Evolutionary conservation across 1,140 invertebrate species (phyloP).

Genomic region (Papilio xuthus): DNA sequence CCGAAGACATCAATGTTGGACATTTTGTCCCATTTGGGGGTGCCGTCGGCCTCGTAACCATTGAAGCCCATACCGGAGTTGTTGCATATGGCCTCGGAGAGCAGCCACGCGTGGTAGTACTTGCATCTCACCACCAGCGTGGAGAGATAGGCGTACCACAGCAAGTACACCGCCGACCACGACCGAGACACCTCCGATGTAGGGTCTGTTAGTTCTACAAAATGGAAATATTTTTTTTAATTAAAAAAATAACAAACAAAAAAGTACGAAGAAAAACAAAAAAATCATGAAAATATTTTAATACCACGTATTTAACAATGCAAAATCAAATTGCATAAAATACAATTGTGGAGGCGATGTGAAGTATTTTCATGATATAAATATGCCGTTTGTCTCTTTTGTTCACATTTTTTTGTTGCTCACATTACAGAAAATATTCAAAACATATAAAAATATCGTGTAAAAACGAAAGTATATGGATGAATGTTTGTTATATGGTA

Average conservation of each 20-base stretch:
- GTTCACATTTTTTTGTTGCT: too few species aligned
- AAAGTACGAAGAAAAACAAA: too few species aligned
- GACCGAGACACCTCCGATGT: conserved; percentile 71
- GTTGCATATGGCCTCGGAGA: conserved; percentile 97
- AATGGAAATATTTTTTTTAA: neutral
- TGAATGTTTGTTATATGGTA: too few species aligned
- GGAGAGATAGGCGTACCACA: conserved; percentile 89
- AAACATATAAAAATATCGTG: neutral
- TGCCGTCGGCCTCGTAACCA: conserved; percentile 89
- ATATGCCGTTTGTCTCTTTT: too few species aligned
- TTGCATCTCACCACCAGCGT: conserved; percentile 92
- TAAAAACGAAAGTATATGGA: too few species aligned
- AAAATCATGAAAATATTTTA: too few species aligned
- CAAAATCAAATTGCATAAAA: too few species aligned
- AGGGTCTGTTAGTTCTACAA: conserved; percentile 68
- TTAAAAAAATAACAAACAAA: too few species aligned
- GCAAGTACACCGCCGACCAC: conserved; percentile 83
- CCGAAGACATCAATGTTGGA: conserved; percentile 94
- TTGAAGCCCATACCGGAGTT: conserved; percentile 96
- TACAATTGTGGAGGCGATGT: too few species aligned
- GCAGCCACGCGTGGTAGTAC: conserved; percentile 98
- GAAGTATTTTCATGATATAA: too few species aligned
- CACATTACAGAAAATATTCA: too few species aligned
- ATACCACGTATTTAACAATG: too few species aligned
- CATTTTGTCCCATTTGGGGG: conserved; percentile 91